Evolutionary conservation across 2,797 vertebrate genomes (phyloP), one percentile per base, ranked within the genome.

Genomic region (Coendou prehensilis): DNA sequence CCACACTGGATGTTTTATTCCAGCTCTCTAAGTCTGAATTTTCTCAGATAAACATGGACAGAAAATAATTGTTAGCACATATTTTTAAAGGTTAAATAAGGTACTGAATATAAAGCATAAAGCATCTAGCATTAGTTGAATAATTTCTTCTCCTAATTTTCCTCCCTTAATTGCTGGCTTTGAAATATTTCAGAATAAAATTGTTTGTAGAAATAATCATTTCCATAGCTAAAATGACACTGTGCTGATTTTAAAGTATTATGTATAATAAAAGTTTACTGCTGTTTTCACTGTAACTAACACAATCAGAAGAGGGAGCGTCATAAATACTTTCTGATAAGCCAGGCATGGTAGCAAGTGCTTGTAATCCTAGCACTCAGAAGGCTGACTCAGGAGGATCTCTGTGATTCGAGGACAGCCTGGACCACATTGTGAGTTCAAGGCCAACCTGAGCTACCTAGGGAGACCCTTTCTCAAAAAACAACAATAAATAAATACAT

Each of bases 131-230:
- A 87, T 41, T 9, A 41, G 7, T 56, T 7, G 22, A 13, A 56
- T 37, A 57, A 59, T 90, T 57, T 45, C 11, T 85, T 50, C 30
- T 91, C n/a, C 45, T 5, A n/a, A 56, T 45, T 75, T 30, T 87
- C 73, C 37, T 85, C 17, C n/a, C 91, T 69, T 61, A 93, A 45
- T 64, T 26, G 17, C 18, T 45, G 11, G 3, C 45, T 94, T 89
- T 78, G 28, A 82, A 94, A 67, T 78, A 80, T 56, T 54, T 86
- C 28, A 89, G 20, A 89, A 85, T 89, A 67, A 94, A 92, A 47
- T 47, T 8, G 6, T 47, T 84, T 87, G 3, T 69, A 84, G n/a
- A 64, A 94, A 87, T 79, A 76, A 73, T 45, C 41, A 75, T 59
- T 76, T 20, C 30, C 23, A 82, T 22, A 28, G 47, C 52, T 76